Evolutionary conservation across 2,113 vertebrate genomes (phyloP), one percentile per base, ranked within the genome.

Genomic region (Sebastes fasciatus): DNA sequence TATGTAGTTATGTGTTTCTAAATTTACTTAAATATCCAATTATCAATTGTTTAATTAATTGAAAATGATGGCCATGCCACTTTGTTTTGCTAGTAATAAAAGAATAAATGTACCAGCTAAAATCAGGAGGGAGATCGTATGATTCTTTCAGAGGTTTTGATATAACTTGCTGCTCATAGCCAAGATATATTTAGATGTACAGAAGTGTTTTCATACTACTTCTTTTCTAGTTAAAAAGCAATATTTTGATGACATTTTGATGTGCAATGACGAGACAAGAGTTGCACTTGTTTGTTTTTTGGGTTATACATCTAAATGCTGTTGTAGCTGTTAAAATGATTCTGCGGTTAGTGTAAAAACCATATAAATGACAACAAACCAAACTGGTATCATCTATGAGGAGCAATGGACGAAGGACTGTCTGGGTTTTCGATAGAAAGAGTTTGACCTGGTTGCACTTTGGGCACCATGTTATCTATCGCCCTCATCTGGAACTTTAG

Each of bases 381-480:
- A 85, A 97, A 97, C 95, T 97, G 96, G 95, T 97, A 96, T 98
- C 97, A 97, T 92, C 96, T 96, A 95, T 95, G 95, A 96, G 95
- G 95, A 83, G 79, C 60, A 40, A 58, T 78, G 78, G 77, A 75
- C 94, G 96, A 83, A 94, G 95, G 95, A 95, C 95, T 95, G 94
- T 96, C 94, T 95, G 94, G 94, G 94, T 95, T 82, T 82, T 91
- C 61, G 71, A 76, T 81, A 70, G 80, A 79, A 65, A 78, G 34
- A 89, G 75, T 92, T 88, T 86, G 82, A 91, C 86, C 80, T 83
- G 77, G 80, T 85, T 88, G 87, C 85, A 89, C 87, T 91, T 83
- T 76, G 74, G 87, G 62, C 65, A 61, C 83, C 82, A 77, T 77
- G 55, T 91, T 84, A 64, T 75, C 48, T 84, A 64, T 75, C 48